Evolutionary conservation across 2,113 vertebrate species (phyloP).

Genomic region (Tympanuchus pallidicinctus): DNA sequence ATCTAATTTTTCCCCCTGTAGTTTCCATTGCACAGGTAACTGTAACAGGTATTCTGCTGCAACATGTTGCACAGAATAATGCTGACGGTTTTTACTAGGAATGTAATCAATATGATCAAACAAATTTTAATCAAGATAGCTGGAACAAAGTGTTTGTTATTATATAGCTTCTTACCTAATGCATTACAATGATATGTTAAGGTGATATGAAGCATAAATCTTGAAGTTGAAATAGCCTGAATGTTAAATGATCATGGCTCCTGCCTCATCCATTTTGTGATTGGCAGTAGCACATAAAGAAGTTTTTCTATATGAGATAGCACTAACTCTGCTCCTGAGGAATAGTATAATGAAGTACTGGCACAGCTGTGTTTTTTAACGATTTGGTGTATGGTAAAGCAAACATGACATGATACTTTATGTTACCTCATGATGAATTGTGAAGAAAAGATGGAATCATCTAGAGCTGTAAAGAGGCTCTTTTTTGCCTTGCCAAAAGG

Average conservation of each 20-base stretch:
- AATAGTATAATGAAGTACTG: background rate
- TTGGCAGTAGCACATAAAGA: background rate
- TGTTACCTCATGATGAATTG: background rate
- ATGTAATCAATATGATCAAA: conserved; percentile 15
- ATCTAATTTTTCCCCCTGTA: background rate
- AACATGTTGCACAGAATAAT: background rate
- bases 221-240: background rate
- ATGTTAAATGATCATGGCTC: background rate
- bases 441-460: background rate
- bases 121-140: conserved; percentile 12
- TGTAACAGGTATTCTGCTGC: background rate
- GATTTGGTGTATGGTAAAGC: background rate
- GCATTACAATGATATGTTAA: conserved; percentile 19
- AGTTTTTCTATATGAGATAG: background rate
- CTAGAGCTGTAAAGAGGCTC: background rate
- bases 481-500: background rate
- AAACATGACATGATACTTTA: background rate
- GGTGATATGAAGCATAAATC: background rate
- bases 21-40: background rate
- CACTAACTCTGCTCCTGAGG: background rate
- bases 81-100: conserved; percentile 7
- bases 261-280: background rate
- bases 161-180: conserved; percentile 19
- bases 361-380: background rate
- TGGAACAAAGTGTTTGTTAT: conserved; percentile 13